A percentile compares a stretch with the other conserved stretches of the same genome.
Conservation (phyloP, 2,113 vertebrate species). For the Pavo muticus region DNA sequence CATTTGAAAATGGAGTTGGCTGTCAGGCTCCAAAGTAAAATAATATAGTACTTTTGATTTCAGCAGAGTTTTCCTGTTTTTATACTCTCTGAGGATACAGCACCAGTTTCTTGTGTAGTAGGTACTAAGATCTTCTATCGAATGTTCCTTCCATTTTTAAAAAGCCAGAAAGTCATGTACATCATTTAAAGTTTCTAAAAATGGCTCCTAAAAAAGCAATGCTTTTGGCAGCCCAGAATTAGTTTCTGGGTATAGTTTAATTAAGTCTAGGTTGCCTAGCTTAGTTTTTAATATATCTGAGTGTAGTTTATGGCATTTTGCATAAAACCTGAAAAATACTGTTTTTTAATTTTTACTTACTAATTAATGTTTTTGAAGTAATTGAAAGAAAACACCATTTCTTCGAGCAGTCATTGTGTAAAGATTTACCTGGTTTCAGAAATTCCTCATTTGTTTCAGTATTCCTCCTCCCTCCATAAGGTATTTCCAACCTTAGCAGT, state of each 20-base stretch:
- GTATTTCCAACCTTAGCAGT: background rate
- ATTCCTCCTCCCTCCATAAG: background rate
- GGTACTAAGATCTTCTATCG: background rate
- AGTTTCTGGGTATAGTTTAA: background rate
- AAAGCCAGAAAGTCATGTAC: background rate
- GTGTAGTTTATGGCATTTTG: background rate
- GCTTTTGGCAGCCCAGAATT: background rate
- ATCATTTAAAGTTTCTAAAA: background rate
- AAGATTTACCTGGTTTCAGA: background rate
- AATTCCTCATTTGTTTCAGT: background rate
- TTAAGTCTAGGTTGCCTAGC: background rate
- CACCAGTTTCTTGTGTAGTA: background rate
- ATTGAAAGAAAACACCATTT: background rate
- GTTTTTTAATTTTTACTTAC: background rate
- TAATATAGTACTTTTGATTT: background rate
- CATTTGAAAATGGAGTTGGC: background rate
- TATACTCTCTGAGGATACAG: background rate
- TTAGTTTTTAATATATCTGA: background rate
- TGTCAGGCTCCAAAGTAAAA: background rate
- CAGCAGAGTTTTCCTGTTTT: background rate
- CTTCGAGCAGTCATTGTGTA: background rate
- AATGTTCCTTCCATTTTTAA: background rate
- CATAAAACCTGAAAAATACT: background rate
- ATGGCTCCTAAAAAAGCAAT: background rate
- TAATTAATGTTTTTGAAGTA: background rate